Conservation (phyloP, 2,797 vertebrate species). For the Notamacropus eugenii region DNA sequence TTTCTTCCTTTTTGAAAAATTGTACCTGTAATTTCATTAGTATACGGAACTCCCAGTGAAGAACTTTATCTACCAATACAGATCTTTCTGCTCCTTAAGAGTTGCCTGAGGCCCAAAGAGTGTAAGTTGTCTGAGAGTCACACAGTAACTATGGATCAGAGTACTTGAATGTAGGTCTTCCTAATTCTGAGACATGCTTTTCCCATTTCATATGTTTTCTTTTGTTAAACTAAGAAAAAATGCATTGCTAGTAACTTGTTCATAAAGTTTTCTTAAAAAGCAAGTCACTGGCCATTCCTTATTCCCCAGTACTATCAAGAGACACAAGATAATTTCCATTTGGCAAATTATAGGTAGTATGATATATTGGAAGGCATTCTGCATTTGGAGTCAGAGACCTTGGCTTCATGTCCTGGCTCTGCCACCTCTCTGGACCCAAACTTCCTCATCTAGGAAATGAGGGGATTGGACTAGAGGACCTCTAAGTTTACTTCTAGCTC, state of each 20-base stretch:
- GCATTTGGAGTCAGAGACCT: not conserved
- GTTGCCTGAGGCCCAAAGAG: not conserved
- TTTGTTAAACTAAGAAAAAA: conserved; percentile 38
- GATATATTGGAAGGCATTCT: not conserved
- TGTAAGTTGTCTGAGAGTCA: not conserved
- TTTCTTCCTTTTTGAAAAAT: not conserved
- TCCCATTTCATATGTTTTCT: conserved; percentile 12
- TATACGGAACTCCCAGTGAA: not conserved
- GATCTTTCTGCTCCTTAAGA: not conserved
- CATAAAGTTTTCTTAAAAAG: not conserved
- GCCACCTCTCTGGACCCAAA: not conserved
- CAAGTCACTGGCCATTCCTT: conserved; percentile 22
- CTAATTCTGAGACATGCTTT: not conserved
- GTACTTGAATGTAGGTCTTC: not conserved
- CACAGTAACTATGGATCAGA: not conserved
- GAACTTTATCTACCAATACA: not conserved
- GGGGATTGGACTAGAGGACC: not conserved
- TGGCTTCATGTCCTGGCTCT: not conserved
- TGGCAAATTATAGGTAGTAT: not conserved
- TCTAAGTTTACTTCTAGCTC: not conserved
- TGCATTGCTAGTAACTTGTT: not conserved
- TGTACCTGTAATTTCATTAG: not conserved
- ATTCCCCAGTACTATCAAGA: conserved; percentile 14
- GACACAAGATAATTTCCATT: not conserved
- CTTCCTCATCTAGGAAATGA: not conserved